phyloP scores from a whole-genome alignment of 2,113 vertebrate species.

The Oreochromis niloticus region DNA sequence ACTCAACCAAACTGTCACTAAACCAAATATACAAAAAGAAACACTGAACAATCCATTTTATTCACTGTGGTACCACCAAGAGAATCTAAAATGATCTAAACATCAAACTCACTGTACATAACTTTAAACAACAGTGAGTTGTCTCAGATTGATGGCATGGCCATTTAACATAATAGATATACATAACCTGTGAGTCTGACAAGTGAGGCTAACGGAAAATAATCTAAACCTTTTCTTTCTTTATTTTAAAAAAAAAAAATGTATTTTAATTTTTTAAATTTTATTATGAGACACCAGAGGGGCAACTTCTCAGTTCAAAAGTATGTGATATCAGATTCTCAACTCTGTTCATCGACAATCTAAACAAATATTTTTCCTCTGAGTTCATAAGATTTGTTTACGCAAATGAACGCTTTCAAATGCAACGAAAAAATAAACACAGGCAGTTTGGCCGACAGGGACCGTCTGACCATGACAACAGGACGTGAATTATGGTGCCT shows the following conservation, averaged over 20 bases:
- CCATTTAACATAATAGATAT: not conserved
- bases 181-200: not conserved
- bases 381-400: not conserved
- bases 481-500: not conserved
- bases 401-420: too few relatives aligned
- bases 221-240: not conserved
- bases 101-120: not conserved
- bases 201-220: not conserved
- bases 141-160: not conserved
- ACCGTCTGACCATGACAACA: not conserved
- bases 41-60: not conserved
- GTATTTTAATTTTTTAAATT: rapidly evolving
- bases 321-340: not conserved
- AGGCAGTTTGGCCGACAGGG: not conserved
- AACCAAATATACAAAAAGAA: not conserved
- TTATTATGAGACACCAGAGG: not conserved
- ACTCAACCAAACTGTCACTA: not conserved
- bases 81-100: not conserved
- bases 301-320: not conserved
- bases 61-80: not conserved
- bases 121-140: not conserved
- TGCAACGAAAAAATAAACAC: not conserved
- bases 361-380: not conserved
- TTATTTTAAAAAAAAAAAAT: too few relatives aligned
- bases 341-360: not conserved